phyloP scores from a whole-genome alignment of 2,888 invertebrate genomes.

The Monochamus alternatus region DNA sequence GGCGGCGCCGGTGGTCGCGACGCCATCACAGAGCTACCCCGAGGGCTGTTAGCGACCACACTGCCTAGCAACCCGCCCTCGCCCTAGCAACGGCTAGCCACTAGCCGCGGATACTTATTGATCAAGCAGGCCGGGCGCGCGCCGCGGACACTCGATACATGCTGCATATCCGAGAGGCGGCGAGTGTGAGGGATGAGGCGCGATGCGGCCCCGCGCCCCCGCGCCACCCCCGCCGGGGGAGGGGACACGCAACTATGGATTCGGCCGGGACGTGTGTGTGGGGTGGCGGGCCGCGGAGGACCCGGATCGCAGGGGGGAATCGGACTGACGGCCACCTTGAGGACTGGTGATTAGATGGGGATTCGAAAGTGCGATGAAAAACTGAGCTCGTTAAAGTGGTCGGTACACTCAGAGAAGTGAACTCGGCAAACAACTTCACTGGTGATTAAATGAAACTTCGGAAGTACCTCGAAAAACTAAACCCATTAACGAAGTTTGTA shows the following conservation, averaged over 20 bases:
- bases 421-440: background rate
- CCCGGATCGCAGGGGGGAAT: background rate
- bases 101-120: constrained; percentile 73
- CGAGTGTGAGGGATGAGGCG: constrained; percentile 51
- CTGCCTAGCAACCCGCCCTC: constrained; percentile 72
- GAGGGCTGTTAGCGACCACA: constrained; percentile 73
- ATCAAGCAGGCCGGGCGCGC: constrained; percentile 65
- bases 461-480: background rate
- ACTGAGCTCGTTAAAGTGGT: background rate
- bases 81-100: constrained; percentile 73
- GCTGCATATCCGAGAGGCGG: constrained; percentile 57
- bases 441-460: background rate
- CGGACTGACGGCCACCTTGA: background rate
- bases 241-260: constrained; percentile 19
- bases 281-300: background rate
- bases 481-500: background rate
- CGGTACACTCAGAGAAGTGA: background rate
- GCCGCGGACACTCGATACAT: constrained; percentile 63
- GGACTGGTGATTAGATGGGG: constrained; percentile 9
- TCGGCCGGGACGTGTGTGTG: constrained; percentile 10
- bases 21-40: constrained; percentile 71
- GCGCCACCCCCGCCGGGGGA: constrained; percentile 24
- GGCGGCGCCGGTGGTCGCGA: constrained; percentile 69
- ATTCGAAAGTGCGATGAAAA: constrained; percentile 8
- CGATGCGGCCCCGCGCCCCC: background rate